Percentiles rank a stretch among this genome's conserved stretches.
Evolutionary conservation across 1,140 invertebrate genomes (phyloP).

Genomic region (Marisa cornuarietis): DNA sequence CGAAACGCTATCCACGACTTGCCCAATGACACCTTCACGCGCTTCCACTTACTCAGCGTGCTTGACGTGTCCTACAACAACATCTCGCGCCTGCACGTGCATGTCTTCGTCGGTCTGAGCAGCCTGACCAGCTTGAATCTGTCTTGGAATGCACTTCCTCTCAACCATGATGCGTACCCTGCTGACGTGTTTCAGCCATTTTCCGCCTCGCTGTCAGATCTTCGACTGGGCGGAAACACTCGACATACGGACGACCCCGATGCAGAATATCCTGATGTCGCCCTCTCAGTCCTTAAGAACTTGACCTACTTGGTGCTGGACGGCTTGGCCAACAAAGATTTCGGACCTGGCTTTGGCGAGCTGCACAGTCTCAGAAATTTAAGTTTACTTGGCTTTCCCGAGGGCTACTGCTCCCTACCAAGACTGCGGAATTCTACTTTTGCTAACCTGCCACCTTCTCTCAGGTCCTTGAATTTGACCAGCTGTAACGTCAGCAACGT

Average conservation of each 20-base stretch:
- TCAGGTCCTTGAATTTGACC: constrained; percentile 29
- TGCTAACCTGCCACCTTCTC: background rate
- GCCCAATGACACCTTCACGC: background rate
- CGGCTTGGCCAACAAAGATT: background rate
- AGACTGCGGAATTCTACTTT: background rate
- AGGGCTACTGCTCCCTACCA: background rate
- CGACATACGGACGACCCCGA: background rate
- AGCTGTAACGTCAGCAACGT: constrained; percentile 16
- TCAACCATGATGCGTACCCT: background rate
- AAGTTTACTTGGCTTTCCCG: background rate
- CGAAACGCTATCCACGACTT: background rate
- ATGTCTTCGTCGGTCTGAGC: background rate
- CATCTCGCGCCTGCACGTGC: background rate
- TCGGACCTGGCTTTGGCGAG: background rate
- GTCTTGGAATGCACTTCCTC: background rate
- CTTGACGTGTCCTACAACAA: constrained; percentile 13
- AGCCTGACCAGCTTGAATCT: background rate
- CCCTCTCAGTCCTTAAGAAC: background rate
- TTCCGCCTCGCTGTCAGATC: background rate
- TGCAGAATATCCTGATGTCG: background rate
- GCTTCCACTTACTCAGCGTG: background rate
- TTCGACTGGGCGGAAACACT: background rate
- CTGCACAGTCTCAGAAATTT: background rate
- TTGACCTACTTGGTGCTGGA: constrained; percentile 1
- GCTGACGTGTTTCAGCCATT: background rate